Conservation (phyloP, 2,797 vertebrate genomes). For the Danio tinwini region DNA sequence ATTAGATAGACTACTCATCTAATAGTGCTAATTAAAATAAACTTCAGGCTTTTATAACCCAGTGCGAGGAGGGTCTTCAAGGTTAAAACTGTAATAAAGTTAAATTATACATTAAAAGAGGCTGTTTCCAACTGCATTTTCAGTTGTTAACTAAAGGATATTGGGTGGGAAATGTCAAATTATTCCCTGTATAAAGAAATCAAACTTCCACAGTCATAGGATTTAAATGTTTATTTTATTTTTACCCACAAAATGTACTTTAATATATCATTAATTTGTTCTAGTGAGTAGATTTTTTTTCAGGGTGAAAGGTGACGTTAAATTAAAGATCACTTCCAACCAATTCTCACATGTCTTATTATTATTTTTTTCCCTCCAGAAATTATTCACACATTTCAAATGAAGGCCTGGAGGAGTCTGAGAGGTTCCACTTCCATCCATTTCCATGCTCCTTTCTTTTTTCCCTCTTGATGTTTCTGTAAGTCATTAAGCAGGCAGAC, state of each 20-base stretch:
- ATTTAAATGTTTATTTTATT: background rate
- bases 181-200: background rate
- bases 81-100: background rate
- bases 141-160: background rate
- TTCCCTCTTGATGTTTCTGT: conserved; percentile 39
- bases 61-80: background rate
- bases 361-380: background rate
- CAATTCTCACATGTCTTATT: background rate
- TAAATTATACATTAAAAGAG: background rate
- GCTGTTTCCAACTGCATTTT: background rate
- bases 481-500: conserved; percentile 47
- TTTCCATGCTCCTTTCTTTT: conserved; percentile 35
- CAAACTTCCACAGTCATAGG: background rate
- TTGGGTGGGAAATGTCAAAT: background rate
- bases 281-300: background rate
- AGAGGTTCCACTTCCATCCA: conserved; percentile 15
- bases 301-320: conserved; percentile 17
- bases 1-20: conserved; percentile 27
- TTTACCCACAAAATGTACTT: background rate
- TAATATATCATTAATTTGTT: background rate
- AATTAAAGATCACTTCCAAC: conserved; percentile 14
- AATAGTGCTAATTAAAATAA: conserved; percentile 21
- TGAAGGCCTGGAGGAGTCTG: conserved; percentile 32
- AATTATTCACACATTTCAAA: conserved; percentile 45
- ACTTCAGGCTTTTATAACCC: background rate